These are phyloP conservation scores for Ancistrus triradiatus DNA, from an alignment of 2,113 vertebrate species.

Conservation along the genomic window DNA sequence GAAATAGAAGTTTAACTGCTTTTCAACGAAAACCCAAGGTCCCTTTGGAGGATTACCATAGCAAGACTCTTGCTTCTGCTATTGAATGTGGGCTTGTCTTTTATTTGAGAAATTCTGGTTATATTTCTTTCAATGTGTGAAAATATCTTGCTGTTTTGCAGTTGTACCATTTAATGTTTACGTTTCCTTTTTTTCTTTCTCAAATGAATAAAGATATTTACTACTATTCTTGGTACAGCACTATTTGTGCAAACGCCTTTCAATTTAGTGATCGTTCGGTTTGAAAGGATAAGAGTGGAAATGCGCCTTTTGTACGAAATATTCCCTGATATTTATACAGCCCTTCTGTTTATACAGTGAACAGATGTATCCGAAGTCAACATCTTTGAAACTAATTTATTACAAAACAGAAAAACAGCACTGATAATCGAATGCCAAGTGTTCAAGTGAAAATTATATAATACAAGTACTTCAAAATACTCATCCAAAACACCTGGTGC, in stretches of 20 bases:
- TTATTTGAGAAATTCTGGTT: conserved; percentile 55
- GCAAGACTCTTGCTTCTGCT: conserved; percentile 16
- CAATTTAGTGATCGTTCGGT: too few species aligned
- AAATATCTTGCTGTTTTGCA: conserved; percentile 65
- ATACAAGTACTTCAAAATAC: too few species aligned
- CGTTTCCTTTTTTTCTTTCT: conserved; percentile 49
- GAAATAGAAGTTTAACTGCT: conserved; percentile 56
- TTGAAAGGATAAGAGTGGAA: too few species aligned
- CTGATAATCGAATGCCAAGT: too few species aligned
- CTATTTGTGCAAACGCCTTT: background rate
- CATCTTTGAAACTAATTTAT: too few species aligned
- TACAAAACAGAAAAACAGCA: too few species aligned
- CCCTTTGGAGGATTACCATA: conserved; percentile 32
- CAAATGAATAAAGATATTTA: conserved; percentile 71
- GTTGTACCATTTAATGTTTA: conserved; percentile 55
- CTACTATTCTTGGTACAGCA: conserved; percentile 48
- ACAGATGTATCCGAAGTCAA: too few species aligned
- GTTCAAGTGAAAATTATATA: too few species aligned
- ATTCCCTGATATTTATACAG: too few species aligned
- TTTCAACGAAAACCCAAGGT: conserved; percentile 51
- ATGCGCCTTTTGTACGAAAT: too few species aligned
- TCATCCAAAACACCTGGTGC: too few species aligned
- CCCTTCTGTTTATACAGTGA: too few species aligned
- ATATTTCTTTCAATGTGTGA: conserved; percentile 23
- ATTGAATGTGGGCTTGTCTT: conserved; percentile 53